Evolutionary conservation across 2,888 invertebrate species (phyloP).

Genomic region (Epirrhoe tristata): DNA sequence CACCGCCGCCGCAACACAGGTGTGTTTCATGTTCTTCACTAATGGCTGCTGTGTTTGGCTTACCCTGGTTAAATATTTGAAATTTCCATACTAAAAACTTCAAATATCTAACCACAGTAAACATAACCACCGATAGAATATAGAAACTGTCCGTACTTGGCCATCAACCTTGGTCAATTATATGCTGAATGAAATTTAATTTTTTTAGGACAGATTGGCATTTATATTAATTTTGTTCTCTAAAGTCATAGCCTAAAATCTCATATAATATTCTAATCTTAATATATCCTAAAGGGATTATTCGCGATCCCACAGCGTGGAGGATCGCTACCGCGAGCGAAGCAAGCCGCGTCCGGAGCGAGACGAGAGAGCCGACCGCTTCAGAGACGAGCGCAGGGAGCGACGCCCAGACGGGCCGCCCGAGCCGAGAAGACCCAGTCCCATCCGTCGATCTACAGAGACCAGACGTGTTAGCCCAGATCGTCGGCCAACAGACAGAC

Average conservation of each 20-base stretch:
- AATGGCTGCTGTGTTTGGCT: no score
- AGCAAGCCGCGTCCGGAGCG: slow-evolving; percentile 45
- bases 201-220: no score
- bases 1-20: slow-evolving; percentile 27
- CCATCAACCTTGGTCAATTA: no score
- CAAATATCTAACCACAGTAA: no score
- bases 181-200: no score
- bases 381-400: slow-evolving; percentile 45
- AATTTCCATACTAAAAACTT: no score
- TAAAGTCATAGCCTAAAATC: neutral
- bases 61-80: no score
- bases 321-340: slow-evolving; percentile 62
- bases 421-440: slow-evolving; percentile 13
- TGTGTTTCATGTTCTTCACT: slow-evolving; percentile 5
- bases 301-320: slow-evolving; percentile 60
- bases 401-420: slow-evolving; percentile 23
- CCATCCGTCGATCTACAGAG: slow-evolving; percentile 4
- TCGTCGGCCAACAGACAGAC: slow-evolving; percentile 8
- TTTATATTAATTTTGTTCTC: no score
- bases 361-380: slow-evolving; percentile 51
- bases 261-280: neutral
- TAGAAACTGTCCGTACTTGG: no score
- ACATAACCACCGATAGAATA: no score
- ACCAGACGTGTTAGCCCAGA: neutral
- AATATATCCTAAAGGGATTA: slow-evolving; percentile 38